Evolutionary conservation across 2,888 invertebrate genomes (phyloP), one percentile per base, ranked within the genome.

Genomic region (Hyles lineata): DNA sequence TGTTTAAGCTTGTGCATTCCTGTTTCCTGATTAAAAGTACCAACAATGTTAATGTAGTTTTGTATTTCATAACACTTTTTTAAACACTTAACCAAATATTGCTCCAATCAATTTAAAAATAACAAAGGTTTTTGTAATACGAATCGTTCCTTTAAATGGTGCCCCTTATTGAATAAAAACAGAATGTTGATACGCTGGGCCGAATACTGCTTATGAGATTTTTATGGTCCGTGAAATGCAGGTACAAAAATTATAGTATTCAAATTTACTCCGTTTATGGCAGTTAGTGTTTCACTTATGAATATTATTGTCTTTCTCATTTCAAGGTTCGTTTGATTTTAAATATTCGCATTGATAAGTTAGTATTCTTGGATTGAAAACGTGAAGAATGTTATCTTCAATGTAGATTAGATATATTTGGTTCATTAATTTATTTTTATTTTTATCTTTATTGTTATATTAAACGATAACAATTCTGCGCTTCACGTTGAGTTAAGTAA

Each of bases 181-280:
- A 88, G 85, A 87, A 87, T 85, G 85, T 85, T 83, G 85, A 87
- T 87, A 83, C 82, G 80, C 83, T 82, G 79, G 80, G 79, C 79
- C 82, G 84, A 86, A 86, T 87, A 85, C 87, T 82, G 87, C 83
- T 87, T 87, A 87, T 89, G 84, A 82, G 83, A 80, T 84, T 89
- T 88, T 90, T 89, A 91, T 90, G 87, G 85, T 77, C 85, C 90
- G 85, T 90, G 87, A 90, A 90, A 89, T 87, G 86, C 88, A 87
- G 85, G 86, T 89, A 89, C 84, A 83, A 81, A 85, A 85, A 85
- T 86, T 83, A 79, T 80, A 79, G 72, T 80, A 81, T 78, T 80
- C 72, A 76, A 82, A 80, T 79, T 79, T 75, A 77, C 58, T 73
- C 73, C 73, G 76, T 78, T 80, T 77, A 59, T 81, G 76, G 74